Evolutionary conservation across 2,113 vertebrate genomes (phyloP).

Genomic region (Syngnathus typhle): DNA sequence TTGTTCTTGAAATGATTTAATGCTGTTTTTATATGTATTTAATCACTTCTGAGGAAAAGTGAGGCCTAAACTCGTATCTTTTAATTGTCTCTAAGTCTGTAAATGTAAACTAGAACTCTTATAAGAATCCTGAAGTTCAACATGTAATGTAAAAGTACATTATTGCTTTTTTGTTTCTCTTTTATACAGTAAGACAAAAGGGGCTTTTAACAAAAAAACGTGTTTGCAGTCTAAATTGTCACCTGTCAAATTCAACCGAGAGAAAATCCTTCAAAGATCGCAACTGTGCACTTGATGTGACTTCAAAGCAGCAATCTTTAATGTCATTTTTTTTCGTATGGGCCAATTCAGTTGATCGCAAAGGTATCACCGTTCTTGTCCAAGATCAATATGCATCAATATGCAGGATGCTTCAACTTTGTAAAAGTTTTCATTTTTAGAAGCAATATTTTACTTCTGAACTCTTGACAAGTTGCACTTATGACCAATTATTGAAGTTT

Average conservation of each 20-base stretch:
- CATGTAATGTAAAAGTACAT: not conserved
- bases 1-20: constrained; percentile 51
- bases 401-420: not conserved
- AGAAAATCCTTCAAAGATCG: constrained; percentile 38
- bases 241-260: constrained; percentile 32
- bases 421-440: constrained; percentile 73
- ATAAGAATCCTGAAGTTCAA: not conserved
- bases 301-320: not conserved
- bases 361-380: not conserved
- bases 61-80: not conserved
- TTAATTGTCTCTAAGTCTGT: not conserved
- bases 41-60: constrained; percentile 40
- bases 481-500: constrained; percentile 83
- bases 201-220: constrained; percentile 3
- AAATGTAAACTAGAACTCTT: not conserved
- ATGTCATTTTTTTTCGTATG: not conserved
- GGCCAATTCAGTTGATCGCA: not conserved
- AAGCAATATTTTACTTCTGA: constrained; percentile 79
- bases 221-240: constrained; percentile 30
- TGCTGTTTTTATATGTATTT: constrained; percentile 59
- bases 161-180: not conserved
- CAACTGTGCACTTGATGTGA: constrained; percentile 61
- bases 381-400: constrained; percentile 41
- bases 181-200: not conserved
- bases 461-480: constrained; percentile 78